These are phyloP conservation scores for Xenopus petersii DNA, from an alignment of 2,797 vertebrate species.

Conservation along the genomic window DNA sequence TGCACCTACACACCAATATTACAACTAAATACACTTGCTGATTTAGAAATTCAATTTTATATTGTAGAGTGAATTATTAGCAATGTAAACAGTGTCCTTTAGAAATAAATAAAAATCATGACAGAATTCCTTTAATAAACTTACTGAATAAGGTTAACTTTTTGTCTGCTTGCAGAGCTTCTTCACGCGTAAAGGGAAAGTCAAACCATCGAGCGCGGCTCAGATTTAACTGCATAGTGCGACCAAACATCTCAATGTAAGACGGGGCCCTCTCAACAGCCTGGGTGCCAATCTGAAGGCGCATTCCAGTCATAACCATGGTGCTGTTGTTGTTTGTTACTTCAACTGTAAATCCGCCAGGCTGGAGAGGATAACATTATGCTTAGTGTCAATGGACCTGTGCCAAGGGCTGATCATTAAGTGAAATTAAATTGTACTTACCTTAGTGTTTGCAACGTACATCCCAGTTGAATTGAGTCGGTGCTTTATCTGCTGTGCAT, in stretches of 20 bases:
- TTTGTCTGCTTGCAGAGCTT: conserved; percentile 96
- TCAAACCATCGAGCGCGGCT: conserved; percentile 96
- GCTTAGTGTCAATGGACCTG: background rate
- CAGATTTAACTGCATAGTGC: conserved; percentile 95
- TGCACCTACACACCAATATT: too few relatives aligned
- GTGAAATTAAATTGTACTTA: conserved; percentile 50
- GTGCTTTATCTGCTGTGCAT: conserved; percentile 97
- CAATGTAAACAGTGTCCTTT: too few relatives aligned
- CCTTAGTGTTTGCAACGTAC: conserved; percentile 99
- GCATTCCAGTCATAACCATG: conserved; percentile 98
- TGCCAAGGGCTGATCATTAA: too few relatives aligned
- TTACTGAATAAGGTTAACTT: conserved; percentile 96
- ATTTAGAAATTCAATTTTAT: too few relatives aligned
- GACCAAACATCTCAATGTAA: conserved; percentile 93
- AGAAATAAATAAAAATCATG: too few relatives aligned
- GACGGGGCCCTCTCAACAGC: conserved; percentile 92
- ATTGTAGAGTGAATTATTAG: too few relatives aligned
- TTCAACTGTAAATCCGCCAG: conserved; percentile 93
- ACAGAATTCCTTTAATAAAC: conserved; percentile 42
- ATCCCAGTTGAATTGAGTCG: conserved; percentile 97
- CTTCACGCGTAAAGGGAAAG: conserved; percentile 94
- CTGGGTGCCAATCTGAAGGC: conserved; percentile 93
- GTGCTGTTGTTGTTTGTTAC: conserved; percentile 94
- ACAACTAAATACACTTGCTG: too few relatives aligned
- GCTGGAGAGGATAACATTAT: conserved; percentile 63